Evolutionary conservation across 2,113 vertebrate species (phyloP).

Genomic region (Corythoichthys haematopterus): DNA sequence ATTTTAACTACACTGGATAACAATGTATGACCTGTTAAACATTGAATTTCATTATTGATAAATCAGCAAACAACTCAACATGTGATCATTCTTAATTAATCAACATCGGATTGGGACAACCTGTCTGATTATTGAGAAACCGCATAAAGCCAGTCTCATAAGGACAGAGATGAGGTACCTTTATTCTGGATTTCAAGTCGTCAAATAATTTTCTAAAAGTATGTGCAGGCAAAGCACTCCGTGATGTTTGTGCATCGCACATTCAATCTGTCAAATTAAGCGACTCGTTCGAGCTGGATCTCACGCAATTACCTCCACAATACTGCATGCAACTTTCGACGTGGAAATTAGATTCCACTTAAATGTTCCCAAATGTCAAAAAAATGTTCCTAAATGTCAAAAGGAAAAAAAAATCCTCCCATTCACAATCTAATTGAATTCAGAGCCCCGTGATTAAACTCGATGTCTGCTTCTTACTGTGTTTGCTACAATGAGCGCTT

Average conservation of each 20-base stretch:
- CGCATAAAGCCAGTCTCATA: slow-evolving; percentile 23
- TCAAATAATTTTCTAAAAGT: slow-evolving; percentile 39
- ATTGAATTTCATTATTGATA: background rate
- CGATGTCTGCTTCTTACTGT: slow-evolving; percentile 26
- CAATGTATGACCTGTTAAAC: background rate
- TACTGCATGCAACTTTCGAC: slow-evolving; percentile 25
- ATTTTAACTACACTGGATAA: background rate
- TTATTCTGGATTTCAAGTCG: slow-evolving; percentile 34
- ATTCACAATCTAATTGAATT: slow-evolving; percentile 23
- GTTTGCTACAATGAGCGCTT: slow-evolving; percentile 40
- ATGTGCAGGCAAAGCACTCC: slow-evolving; percentile 15
- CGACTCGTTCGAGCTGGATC: slow-evolving; percentile 31
- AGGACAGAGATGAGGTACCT: slow-evolving; percentile 38
- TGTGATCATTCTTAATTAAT: background rate
- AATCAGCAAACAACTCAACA: background rate
- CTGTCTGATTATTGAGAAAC: slow-evolving; percentile 12
- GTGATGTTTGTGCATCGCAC: slow-evolving; percentile 15
- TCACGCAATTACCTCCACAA: slow-evolving; percentile 39
- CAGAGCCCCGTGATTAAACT: slow-evolving; percentile 20
- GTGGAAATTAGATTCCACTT: slow-evolving; percentile 28
- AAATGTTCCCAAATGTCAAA: slow-evolving; percentile 38
- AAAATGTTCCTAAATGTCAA: slow-evolving; percentile 29
- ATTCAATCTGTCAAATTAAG: slow-evolving; percentile 42
- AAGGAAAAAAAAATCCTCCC: slow-evolving; percentile 6
- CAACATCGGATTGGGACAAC: slow-evolving; percentile 23